Evolutionary conservation across 2,888 invertebrate genomes (phyloP), one percentile per base, ranked within the genome.

Genomic region (Antitype chi): DNA sequence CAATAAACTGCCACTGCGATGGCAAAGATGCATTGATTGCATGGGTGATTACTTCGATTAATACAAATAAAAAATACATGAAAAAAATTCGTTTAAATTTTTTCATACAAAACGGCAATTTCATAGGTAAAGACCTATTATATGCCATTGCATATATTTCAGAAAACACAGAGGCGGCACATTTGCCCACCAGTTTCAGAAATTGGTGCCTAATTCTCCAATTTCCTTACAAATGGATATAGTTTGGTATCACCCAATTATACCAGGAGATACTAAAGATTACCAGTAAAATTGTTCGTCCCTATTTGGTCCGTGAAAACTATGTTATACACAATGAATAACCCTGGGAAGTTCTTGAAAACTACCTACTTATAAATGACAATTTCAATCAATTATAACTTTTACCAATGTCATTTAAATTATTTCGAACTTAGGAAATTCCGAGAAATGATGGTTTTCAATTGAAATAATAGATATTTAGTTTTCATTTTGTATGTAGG

Each of bases 371-470:
- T 60, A 62, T 15, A 38, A 15, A n/a, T n/a, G n/a, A 63, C 9
- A 62, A 62, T 38, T 62, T 38, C 32, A 38, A n/a, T 49, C n/a
- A 70, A 49, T 23, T n/a, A n/a, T 49, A 28, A 70, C 25, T 32
- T 32, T 32, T 25, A 23, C 23, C 23, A 28, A 23, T 70, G 59
- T 62, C 7, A 55, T 55, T 38, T 25, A 25, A 38, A 49, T 32
- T 63, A 47, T 4, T 49, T 8, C 3, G 17, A 17, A 55, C 17
- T n/a, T 49, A 70, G 7, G 17, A 8, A 32, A 32, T 38, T 66
- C 9, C 20, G 20, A 63, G 32, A 32, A 71, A 64, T 32, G 1
- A 11, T 49, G n/a, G n/a, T 70, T 38, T 38, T 49, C 8, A 38
- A 17, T 47, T 47, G 43, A 47, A 47, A 11, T 11, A 11, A 47